Evolutionary conservation across 2,113 vertebrate species (phyloP).

Genomic region (Halichoerus grypus): DNA sequence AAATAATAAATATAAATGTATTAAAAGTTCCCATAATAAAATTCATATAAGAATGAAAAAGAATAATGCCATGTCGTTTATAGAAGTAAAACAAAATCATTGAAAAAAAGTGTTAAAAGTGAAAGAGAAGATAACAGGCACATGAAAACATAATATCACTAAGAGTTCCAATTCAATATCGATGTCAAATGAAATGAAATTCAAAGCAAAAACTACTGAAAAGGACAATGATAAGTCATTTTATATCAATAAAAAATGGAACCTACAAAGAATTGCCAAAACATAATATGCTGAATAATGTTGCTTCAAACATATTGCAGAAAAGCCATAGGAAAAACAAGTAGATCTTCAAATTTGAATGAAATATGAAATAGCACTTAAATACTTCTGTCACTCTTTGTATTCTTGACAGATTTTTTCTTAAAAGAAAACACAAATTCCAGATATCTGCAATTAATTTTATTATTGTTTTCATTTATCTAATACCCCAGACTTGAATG

Average conservation of each 20-base stretch:
- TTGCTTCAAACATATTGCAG: background rate
- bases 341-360: background rate
- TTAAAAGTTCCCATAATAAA: background rate
- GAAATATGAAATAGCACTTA: background rate
- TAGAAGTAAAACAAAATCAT: background rate
- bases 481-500: background rate
- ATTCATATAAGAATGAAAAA: background rate
- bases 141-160: background rate
- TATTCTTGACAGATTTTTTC: background rate
- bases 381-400: background rate
- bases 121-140: background rate
- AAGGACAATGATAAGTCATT: background rate
- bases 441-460: background rate
- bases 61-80: background rate
- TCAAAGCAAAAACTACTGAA: background rate
- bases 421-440: background rate
- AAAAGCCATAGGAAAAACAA: background rate
- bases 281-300: background rate
- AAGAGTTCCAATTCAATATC: background rate
- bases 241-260: background rate
- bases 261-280: background rate
- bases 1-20: background rate
- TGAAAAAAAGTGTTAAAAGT: background rate
- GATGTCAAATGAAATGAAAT: background rate
- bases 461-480: background rate